A percentile compares a stretch with the other conserved stretches of the same genome.
These are phyloP conservation scores for Phania funesta DNA, from an alignment of 2,888 invertebrate genomes.

Conservation along the genomic window DNA sequence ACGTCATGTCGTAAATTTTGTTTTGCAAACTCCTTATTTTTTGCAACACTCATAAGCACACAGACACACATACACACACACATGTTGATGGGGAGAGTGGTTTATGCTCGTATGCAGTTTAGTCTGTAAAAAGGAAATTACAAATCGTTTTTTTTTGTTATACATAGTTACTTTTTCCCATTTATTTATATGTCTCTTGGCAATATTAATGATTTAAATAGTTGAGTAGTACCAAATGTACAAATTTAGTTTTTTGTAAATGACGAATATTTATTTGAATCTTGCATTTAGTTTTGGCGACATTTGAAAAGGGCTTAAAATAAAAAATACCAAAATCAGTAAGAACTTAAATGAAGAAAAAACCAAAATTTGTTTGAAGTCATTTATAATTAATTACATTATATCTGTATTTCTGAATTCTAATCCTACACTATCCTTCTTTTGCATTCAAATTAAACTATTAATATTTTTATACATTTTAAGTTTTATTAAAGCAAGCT, in stretches of 20 bases:
- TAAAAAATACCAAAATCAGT: too few species aligned
- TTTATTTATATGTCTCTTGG: conserved; percentile 53
- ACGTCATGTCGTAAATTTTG: conserved; percentile 70
- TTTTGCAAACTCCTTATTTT: conserved; percentile 62
- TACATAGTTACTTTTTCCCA: conserved; percentile 30
- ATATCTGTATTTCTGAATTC: background rate
- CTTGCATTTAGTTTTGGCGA: conserved; percentile 15
- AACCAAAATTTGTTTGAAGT: background rate
- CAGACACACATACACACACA: background rate
- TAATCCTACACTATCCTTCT: background rate
- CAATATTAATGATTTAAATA: conserved; percentile 56
- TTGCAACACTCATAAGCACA: too few species aligned
- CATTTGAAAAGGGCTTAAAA: background rate
- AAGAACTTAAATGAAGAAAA: background rate
- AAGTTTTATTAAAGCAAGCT: conserved; percentile 2
- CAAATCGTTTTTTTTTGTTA: conserved; percentile 56
- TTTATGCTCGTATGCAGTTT: background rate
- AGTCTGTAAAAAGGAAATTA: conserved; percentile 54
- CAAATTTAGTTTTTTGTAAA: background rate
- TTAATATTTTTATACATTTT: conserved; percentile 7
- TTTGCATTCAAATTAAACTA: background rate
- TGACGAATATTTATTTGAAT: conserved; percentile 16
- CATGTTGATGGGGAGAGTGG: conserved; percentile 27
- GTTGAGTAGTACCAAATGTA: conserved; percentile 17
- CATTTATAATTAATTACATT: background rate